Percentiles rank a stretch among this genome's conserved stretches.
Evolutionary conservation across 2,797 vertebrate species (phyloP).

Genomic region (Sebastolobus altivelis): DNA sequence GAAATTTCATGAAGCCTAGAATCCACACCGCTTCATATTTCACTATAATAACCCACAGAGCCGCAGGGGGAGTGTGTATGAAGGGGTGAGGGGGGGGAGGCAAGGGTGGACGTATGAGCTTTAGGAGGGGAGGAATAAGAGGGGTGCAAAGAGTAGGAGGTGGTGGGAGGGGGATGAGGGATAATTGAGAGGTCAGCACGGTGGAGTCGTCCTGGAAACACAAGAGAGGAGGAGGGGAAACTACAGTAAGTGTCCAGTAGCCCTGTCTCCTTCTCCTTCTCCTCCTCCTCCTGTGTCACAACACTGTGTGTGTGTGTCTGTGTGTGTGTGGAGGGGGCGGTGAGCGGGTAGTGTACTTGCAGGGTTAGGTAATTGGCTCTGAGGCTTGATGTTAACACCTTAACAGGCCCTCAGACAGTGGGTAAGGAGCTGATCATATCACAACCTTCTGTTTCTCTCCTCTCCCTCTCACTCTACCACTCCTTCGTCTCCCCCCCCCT

Average conservation of each 20-base stretch:
- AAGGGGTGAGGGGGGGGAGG: slow-evolving; percentile 60
- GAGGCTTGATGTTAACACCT: slow-evolving; percentile 83
- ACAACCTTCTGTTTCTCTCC: slow-evolving; percentile 84
- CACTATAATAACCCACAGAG: slow-evolving; percentile 85
- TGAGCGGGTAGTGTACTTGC: slow-evolving; percentile 60
- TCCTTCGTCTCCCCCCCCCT: slow-evolving; percentile 29
- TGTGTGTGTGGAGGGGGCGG: neutral
- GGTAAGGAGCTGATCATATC: slow-evolving; percentile 93
- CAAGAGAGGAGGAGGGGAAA: slow-evolving; percentile 52
- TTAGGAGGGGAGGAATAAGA: slow-evolving; percentile 32
- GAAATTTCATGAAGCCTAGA: slow-evolving; percentile 89
- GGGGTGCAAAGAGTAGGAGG: slow-evolving; percentile 31
- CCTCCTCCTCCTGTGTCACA: slow-evolving; percentile 56
- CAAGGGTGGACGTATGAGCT: slow-evolving; percentile 51
- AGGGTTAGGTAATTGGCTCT: slow-evolving; percentile 81
- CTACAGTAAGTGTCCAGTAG: slow-evolving; percentile 56
- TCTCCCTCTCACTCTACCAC: slow-evolving; percentile 43
- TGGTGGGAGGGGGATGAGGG: slow-evolving; percentile 33
- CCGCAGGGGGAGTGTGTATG: slow-evolving; percentile 76
- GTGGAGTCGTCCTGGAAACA: slow-evolving; percentile 65
- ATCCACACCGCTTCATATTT: slow-evolving; percentile 89
- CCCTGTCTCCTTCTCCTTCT: slow-evolving; percentile 48
- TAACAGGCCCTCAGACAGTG: slow-evolving; percentile 89
- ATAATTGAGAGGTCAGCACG: slow-evolving; percentile 79
- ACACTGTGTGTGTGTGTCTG: slow-evolving; percentile 30